A percentile compares a stretch with the other conserved stretches of the same genome.
Evolutionary conservation across 2,888 invertebrate genomes (phyloP).

Genomic region (Drosophila percnosoma): DNA sequence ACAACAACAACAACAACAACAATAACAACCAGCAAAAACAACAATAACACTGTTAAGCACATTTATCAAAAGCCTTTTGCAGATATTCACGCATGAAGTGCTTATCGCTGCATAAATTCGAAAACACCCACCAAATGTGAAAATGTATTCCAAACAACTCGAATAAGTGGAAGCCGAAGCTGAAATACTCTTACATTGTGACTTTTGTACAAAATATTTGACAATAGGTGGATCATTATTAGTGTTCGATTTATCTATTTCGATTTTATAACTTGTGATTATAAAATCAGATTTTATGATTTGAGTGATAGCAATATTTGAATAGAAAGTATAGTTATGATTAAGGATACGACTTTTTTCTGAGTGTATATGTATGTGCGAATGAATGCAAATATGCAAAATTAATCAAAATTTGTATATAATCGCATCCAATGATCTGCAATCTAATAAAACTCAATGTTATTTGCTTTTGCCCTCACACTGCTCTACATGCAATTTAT

Average conservation of each 20-base stretch:
- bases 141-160: constrained; percentile 60
- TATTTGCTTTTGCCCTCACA: background rate
- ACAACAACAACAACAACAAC: background rate
- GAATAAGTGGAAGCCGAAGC: constrained; percentile 28
- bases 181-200: constrained; percentile 19
- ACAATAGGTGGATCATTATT: background rate
- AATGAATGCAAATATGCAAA: background rate
- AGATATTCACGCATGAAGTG: constrained; percentile 82
- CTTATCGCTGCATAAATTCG: constrained; percentile 72
- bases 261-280: background rate
- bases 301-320: background rate
- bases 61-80: constrained; percentile 73
- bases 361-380: background rate
- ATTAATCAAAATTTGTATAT: background rate
- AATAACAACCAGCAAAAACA: constrained; percentile 31
- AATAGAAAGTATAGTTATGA: background rate
- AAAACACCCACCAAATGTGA: constrained; percentile 70
- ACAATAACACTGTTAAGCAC: constrained; percentile 54
- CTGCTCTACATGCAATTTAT: background rate
- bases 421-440: background rate
- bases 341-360: background rate
- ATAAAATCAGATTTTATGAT: background rate
- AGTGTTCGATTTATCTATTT: background rate
- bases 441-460: background rate
- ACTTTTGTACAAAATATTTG: background rate